A percentile compares a stretch with the other conserved stretches of the same genome.
phyloP scores from a whole-genome alignment of 2,888 invertebrate genomes.

The Rhagium mordax region DNA sequence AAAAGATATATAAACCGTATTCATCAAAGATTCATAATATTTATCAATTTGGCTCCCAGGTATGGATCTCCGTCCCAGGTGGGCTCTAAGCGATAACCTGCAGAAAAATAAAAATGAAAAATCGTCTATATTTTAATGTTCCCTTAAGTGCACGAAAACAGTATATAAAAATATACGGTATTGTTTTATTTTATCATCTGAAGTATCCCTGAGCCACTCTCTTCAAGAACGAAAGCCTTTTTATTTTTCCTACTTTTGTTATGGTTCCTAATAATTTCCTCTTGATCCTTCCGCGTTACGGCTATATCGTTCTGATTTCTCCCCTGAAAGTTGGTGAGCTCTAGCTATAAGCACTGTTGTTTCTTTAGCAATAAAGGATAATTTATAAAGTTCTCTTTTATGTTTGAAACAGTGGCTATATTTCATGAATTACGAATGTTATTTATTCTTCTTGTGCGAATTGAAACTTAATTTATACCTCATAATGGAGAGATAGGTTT shows the following conservation, averaged over 20 bases:
- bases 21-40: too few species aligned
- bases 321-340: conserved; percentile 49
- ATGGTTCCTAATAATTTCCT: conserved; percentile 23
- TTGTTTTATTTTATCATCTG: conserved; percentile 15
- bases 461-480: conserved; percentile 54
- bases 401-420: conserved; percentile 53
- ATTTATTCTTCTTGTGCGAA: conserved; percentile 53
- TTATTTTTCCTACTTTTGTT: conserved; percentile 25
- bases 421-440: conserved; percentile 58
- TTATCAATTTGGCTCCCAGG: too few species aligned
- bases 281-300: conserved; percentile 16
- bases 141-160: not conserved
- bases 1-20: too few species aligned
- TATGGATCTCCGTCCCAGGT: too few species aligned
- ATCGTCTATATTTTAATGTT: not conserved
- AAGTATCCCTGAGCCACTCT: not conserved
- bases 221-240: not conserved
- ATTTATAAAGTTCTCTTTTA: conserved; percentile 59
- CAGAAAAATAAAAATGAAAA: too few species aligned
- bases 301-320: conserved; percentile 13
- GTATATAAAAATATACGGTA: not conserved
- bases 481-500: conserved; percentile 46
- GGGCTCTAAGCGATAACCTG: too few species aligned
- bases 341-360: conserved; percentile 58
- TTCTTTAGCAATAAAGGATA: conserved; percentile 59